Conservation (phyloP, 2,797 vertebrate species). For the Gouania willdenowi region DNA sequence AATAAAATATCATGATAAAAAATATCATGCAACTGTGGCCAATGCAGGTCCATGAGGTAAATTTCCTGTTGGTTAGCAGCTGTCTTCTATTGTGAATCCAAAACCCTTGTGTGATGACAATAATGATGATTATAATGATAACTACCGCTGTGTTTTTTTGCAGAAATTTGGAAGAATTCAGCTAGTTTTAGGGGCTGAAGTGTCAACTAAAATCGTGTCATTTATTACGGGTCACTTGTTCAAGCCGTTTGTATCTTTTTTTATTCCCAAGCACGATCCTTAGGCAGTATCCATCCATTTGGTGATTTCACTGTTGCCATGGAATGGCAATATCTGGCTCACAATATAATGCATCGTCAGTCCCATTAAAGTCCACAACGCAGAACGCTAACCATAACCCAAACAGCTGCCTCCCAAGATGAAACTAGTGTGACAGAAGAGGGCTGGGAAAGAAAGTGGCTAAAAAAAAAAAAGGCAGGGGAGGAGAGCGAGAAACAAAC, state of each 20-base stretch:
- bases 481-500: slow-evolving; percentile 21
- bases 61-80: slow-evolving; percentile 20
- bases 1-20: too few species aligned
- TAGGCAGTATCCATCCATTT: slow-evolving; percentile 42
- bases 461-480: background rate
- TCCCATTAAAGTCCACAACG: slow-evolving; percentile 65
- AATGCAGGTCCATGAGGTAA: too few species aligned
- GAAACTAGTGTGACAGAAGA: background rate
- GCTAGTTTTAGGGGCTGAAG: slow-evolving; percentile 13
- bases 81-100: slow-evolving; percentile 11
- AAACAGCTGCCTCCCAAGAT: slow-evolving; percentile 53
- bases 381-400: slow-evolving; percentile 59
- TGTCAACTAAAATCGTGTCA: slow-evolving; percentile 4
- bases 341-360: slow-evolving; percentile 63
- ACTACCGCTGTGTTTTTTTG: slow-evolving; percentile 5
- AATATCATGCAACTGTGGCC: too few species aligned
- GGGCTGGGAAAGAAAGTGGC: background rate
- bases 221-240: slow-evolving; percentile 3
- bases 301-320: slow-evolving; percentile 37
- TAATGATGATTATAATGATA: slow-evolving; percentile 12
- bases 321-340: slow-evolving; percentile 42
- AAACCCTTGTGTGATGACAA: slow-evolving; percentile 6
- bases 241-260: slow-evolving; percentile 15
- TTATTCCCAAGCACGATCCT: slow-evolving; percentile 29
- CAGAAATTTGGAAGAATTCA: background rate